Percentiles rank a stretch among this genome's conserved stretches.
Evolutionary conservation across 2,113 vertebrate species (phyloP).

Genomic region (Acanthisitta chloris): DNA sequence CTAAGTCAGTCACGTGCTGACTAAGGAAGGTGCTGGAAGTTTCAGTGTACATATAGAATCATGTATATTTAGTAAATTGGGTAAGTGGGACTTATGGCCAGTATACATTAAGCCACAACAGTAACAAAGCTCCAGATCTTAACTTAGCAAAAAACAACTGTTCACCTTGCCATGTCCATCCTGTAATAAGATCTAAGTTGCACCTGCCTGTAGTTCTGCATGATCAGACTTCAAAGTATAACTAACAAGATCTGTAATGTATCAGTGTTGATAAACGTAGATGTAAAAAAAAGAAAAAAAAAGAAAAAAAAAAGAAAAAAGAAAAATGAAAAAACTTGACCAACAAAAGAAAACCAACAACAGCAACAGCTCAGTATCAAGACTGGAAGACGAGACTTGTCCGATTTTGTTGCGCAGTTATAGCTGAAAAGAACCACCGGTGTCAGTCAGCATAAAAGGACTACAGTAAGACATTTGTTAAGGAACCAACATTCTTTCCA

Average conservation of each 20-base stretch:
- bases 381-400: slow-evolving; percentile 30
- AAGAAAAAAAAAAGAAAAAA: neutral
- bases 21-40: slow-evolving; percentile 15
- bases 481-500: neutral
- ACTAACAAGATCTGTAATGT: slow-evolving; percentile 59
- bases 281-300: neutral
- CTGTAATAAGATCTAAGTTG: slow-evolving; percentile 76
- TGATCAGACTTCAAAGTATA: slow-evolving; percentile 77
- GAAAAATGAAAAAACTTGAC: neutral
- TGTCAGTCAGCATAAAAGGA: slow-evolving; percentile 22
- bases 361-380: slow-evolving; percentile 25
- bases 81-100: slow-evolving; percentile 92
- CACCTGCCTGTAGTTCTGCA: slow-evolving; percentile 88
- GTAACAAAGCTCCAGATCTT: slow-evolving; percentile 45
- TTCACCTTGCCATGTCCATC: slow-evolving; percentile 85
- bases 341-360: slow-evolving; percentile 22
- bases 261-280: slow-evolving; percentile 62
- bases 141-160: slow-evolving; percentile 57
- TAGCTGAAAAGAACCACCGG: neutral
- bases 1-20: slow-evolving; percentile 1
- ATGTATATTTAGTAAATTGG: slow-evolving; percentile 83
- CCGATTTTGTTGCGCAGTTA: slow-evolving; percentile 19
- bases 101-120: slow-evolving; percentile 78
- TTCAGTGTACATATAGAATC: slow-evolving; percentile 83
- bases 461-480: slow-evolving; percentile 42